Base-by-base conservation (phyloP, 2,888 invertebrate species). In the Hydroisotoma schaefferi region DNA sequence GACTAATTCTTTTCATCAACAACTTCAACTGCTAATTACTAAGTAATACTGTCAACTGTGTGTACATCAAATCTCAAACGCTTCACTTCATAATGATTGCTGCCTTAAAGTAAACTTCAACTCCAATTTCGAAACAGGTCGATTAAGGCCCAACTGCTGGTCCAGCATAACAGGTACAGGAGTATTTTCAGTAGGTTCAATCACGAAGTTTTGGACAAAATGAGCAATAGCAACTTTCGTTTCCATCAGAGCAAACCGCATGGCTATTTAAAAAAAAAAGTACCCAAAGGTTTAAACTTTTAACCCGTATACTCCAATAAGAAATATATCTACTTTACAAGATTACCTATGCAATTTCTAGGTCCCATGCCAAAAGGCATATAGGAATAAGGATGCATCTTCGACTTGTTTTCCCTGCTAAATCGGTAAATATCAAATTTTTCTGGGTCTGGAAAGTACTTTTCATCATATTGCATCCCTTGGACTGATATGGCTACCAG, bases 351-450 rank as follows among this genome's bases (percentile, higher is more conserved):
- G 28, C 66, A 66, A 38, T 58, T 66, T 40, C 66, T 38, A 6
- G 66, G 63, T 4, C 66, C 66, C 1, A 57, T 53, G 20, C 68
- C 68, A 27, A 65, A 68, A 26, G 68, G 68, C 26, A 68, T 8
- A 28, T 61, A 68, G 26, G 61, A 37, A 29, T 61, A 68, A 1
- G 68, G 63, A 59, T 65, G 54, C 37, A 59, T 51, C 15, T 46
- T 55, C n/a, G 61, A 63, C 26, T 68, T 68, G 10, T 63, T 63
- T 54, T 65, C 68, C 12, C 61, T 29, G 12, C 44, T 54, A 40
- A 68, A 68, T 53, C 68, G 38, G 20, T 67, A 64, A 1, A 62
- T 62, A 37, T 60, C 60, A 52, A 67, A 67, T 49, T 67, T 67
- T n/a, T 59, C 54, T 8, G 63, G 67, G 29, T 67, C 49, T 22